Conservation (phyloP, 1,140 invertebrate genomes). For the Leptopilina clavipes region DNA sequence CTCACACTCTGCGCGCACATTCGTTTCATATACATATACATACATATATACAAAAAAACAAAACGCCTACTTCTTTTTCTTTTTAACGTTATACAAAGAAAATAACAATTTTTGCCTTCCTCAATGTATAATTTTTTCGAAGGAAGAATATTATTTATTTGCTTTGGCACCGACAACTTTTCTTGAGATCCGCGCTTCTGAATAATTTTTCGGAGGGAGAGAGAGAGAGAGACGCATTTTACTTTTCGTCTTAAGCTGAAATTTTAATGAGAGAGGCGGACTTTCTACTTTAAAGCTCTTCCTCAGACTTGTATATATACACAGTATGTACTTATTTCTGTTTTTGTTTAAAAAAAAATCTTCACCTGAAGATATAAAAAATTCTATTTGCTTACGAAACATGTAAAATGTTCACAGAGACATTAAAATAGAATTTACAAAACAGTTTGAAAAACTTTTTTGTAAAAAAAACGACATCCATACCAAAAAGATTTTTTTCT, state of each 20-base stretch:
- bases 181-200: conserved; percentile 14
- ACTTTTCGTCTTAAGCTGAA: conserved; percentile 14
- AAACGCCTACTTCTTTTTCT: conserved; percentile 58
- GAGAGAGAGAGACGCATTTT: conserved; percentile 24
- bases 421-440: no score
- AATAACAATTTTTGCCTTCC: not conserved
- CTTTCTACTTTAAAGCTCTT: conserved; percentile 16
- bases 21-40: conserved; percentile 43
- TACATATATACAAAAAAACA: conserved; percentile 58
- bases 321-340: not conserved
- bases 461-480: no score
- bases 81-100: not conserved
- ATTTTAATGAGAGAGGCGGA: conserved; percentile 25
- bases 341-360: not conserved
- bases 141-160: conserved; percentile 13
- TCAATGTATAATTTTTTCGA: not conserved
- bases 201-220: conserved; percentile 21
- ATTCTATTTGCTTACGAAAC: no score
- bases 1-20: conserved; percentile 39
- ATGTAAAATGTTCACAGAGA: no score
- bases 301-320: not conserved
- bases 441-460: no score
- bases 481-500: no score
- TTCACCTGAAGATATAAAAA: no score
- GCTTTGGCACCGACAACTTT: not conserved